These are phyloP conservation scores for Lithobates pipiens DNA, from an alignment of 2,797 vertebrate genomes.

Conservation along the genomic window DNA sequence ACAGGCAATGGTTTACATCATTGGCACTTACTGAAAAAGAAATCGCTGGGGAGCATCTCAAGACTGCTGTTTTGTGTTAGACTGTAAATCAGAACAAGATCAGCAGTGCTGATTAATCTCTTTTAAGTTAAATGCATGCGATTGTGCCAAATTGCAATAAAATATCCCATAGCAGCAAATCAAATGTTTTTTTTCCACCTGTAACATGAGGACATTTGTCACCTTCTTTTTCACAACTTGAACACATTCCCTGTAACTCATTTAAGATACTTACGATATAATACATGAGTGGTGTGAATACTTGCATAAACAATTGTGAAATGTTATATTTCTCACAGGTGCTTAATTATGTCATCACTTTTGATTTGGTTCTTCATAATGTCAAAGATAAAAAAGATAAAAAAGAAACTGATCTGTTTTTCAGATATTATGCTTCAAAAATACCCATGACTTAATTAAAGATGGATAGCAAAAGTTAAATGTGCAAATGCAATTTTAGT, in stretches of 20 bases:
- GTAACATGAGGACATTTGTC: conserved; percentile 22
- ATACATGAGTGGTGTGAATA: conserved; percentile 5
- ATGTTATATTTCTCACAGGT: not conserved
- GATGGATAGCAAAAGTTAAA: too few species aligned
- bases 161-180: conserved; percentile 64
- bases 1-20: conserved; percentile 78
- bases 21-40: conserved; percentile 78
- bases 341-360: too few species aligned
- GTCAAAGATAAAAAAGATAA: too few species aligned
- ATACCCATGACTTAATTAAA: too few species aligned
- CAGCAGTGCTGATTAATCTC: conserved; percentile 77
- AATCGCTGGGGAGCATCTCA: conserved; percentile 73
- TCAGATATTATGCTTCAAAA: too few species aligned
- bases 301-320: not conserved
- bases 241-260: not conserved
- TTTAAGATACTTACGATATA: not conserved
- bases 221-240: not conserved
- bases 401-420: too few species aligned
- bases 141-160: conserved; percentile 75
- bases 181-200: conserved; percentile 18
- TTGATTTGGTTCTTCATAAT: too few species aligned
- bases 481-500: too few species aligned
- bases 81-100: conserved; percentile 76
- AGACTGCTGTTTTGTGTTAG: conserved; percentile 79
- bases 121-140: conserved; percentile 71